A percentile compares a stretch with the other conserved stretches of the same genome.
phyloP scores from a whole-genome alignment of 2,113 vertebrate species.

The Odocoileus virginianus region DNA sequence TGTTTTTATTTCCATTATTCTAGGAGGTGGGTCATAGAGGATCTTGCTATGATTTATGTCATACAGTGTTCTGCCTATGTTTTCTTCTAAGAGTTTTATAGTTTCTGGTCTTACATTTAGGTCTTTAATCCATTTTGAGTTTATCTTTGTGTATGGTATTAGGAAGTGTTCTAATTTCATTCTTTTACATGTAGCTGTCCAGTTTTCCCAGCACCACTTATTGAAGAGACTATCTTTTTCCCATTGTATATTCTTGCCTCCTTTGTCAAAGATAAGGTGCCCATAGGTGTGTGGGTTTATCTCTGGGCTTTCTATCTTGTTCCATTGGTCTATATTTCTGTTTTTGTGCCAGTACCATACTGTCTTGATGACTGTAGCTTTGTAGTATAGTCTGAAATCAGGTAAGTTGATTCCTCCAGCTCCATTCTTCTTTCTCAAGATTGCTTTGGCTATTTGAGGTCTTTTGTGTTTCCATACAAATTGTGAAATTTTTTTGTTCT shows the following conservation, averaged over 20 bases:
- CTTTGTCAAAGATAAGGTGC: background rate
- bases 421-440: background rate
- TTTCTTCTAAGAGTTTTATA: background rate
- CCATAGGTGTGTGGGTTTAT: background rate
- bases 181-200: background rate
- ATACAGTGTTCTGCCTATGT: background rate
- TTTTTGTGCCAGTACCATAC: background rate
- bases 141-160: background rate
- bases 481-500: background rate
- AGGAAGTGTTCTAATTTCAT: background rate
- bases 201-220: background rate
- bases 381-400: background rate
- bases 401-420: background rate
- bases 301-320: background rate
- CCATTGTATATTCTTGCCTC: background rate
- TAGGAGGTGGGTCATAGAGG: background rate
- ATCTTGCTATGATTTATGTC: background rate
- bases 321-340: background rate
- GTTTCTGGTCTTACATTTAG: background rate
- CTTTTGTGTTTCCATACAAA: background rate
- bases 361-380: background rate
- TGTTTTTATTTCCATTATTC: background rate
- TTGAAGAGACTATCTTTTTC: background rate
- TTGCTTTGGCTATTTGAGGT: background rate
- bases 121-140: background rate